Evolutionary conservation across 2,797 vertebrate species (phyloP).

Genomic region (Pitangus sulphuratus): DNA sequence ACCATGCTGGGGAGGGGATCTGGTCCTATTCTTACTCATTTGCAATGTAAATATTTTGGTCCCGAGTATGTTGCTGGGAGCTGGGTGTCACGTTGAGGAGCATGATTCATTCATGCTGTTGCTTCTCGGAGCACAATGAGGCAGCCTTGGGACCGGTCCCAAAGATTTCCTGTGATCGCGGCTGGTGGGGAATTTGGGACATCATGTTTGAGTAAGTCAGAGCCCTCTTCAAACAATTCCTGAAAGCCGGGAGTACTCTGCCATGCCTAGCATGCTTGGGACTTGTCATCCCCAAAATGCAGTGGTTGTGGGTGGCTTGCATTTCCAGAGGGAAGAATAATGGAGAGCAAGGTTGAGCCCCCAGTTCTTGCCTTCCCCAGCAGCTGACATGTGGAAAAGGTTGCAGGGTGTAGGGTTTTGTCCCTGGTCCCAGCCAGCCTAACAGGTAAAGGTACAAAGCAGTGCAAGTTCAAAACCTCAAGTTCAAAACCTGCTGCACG

Average conservation of each 20-base stretch:
- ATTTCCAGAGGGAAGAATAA: neutral
- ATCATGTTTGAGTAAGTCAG: conserved; percentile 31
- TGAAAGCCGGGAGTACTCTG: neutral
- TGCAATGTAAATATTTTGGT: conserved; percentile 61
- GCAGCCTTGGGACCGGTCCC: conserved; percentile 44
- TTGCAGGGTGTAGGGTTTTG: neutral
- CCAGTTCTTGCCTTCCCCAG: neutral
- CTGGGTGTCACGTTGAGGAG: conserved; percentile 42
- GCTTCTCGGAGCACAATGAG: conserved; percentile 36
- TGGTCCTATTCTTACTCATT: conserved; percentile 15
- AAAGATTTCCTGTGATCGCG: conserved; percentile 44
- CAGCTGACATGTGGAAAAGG: neutral
- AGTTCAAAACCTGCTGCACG: neutral
- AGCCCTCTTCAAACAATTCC: neutral
- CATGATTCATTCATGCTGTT: conserved; percentile 66
- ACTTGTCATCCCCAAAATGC: neutral
- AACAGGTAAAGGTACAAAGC: neutral
- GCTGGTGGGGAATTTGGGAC: conserved; percentile 51
- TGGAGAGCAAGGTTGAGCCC: neutral
- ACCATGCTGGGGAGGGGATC: neutral
- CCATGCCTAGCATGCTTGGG: neutral
- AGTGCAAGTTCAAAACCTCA: neutral
- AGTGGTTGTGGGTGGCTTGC: neutral
- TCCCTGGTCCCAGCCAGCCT: neutral
- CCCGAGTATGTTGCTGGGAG: conserved; percentile 42